Evolutionary conservation across 2,797 vertebrate species (phyloP).

Genomic region (Pangasius macronema): DNA sequence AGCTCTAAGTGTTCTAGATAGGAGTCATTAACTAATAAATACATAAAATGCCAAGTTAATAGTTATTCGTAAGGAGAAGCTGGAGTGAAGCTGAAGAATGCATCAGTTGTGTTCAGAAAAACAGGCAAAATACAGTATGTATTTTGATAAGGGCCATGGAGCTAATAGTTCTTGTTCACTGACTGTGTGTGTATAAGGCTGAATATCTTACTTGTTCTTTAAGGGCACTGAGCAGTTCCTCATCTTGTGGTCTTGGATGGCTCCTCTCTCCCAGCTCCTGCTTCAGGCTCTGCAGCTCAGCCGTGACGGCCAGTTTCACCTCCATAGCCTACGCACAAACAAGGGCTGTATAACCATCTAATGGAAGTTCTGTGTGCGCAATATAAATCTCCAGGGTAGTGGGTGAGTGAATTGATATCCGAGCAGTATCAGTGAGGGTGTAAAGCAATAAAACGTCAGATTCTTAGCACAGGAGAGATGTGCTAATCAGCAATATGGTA

Average conservation of each 20-base stretch:
- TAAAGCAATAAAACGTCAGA: not conserved
- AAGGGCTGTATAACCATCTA: not conserved
- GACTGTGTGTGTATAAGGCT: not conserved
- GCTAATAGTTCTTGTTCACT: not conserved
- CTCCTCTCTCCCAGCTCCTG: constrained; percentile 68
- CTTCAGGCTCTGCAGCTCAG: constrained; percentile 73
- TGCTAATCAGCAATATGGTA: not conserved
- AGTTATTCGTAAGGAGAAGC: not conserved
- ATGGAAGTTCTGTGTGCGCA: not conserved
- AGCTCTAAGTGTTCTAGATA: too few species aligned
- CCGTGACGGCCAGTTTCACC: constrained; percentile 71
- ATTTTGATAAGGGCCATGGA: not conserved
- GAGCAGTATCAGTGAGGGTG: not conserved
- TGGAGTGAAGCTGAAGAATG: not conserved
- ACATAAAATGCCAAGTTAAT: not conserved
- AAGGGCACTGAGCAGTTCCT: constrained; percentile 76
- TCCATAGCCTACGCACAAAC: constrained; percentile 69
- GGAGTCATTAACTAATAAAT: not conserved
- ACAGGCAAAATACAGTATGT: not conserved
- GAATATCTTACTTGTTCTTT: constrained; percentile 72
- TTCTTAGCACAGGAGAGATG: not conserved
- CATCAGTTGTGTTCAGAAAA: not conserved
- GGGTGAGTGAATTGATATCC: not conserved
- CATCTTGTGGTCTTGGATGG: constrained; percentile 66
- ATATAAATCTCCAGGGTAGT: not conserved